These are phyloP conservation scores for Helostoma temminkii DNA, from an alignment of 2,797 vertebrate species.

Conservation along the genomic window DNA sequence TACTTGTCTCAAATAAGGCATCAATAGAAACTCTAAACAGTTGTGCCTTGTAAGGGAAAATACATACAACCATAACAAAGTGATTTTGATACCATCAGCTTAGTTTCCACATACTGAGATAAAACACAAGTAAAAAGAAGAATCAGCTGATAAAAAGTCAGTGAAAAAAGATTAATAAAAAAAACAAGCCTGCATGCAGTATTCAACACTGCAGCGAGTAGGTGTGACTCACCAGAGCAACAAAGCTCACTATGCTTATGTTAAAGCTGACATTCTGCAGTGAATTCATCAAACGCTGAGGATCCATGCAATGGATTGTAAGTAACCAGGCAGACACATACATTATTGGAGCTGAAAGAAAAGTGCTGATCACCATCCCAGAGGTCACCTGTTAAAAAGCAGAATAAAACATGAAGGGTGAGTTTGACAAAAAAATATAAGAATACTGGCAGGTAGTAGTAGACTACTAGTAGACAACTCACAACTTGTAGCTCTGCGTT, in stretches of 20 bases:
- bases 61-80: background rate
- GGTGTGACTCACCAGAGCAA: conserved; percentile 90
- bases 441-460: background rate
- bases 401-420: background rate
- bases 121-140: background rate
- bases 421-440: background rate
- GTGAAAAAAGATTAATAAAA: background rate
- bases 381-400: conserved; percentile 89
- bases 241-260: conserved; percentile 93
- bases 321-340: conserved; percentile 97
- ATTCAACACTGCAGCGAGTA: background rate
- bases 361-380: conserved; percentile 98
- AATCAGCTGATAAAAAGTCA: background rate
- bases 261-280: conserved; percentile 94
- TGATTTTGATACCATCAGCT: background rate
- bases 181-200: background rate
- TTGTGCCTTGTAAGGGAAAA: background rate
- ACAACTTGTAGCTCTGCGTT: conserved; percentile 98
- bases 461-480: conserved; percentile 83
- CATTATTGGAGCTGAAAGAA: conserved; percentile 98
- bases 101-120: background rate
- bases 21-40: background rate
- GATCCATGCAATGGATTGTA: conserved; percentile 92
- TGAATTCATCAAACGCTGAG: conserved; percentile 86
- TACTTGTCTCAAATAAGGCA: conserved; percentile 3